phyloP scores from a whole-genome alignment of 1,140 invertebrate species.

The Drosophila parvula region DNA sequence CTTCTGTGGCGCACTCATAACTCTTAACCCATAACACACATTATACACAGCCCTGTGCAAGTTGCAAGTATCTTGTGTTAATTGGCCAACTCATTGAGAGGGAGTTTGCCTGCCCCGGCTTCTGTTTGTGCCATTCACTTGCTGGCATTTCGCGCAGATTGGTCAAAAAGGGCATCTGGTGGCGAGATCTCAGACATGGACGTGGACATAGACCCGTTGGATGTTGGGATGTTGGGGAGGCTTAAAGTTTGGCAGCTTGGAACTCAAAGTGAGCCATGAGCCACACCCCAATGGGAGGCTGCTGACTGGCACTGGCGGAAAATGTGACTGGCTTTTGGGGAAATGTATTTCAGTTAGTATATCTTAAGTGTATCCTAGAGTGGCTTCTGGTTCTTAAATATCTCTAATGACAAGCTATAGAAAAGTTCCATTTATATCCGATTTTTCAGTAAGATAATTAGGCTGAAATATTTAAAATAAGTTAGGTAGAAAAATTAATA shows the following conservation, averaged over 20 bases:
- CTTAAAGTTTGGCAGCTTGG: background rate
- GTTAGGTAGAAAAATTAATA: too few relatives aligned
- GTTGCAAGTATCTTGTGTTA: background rate
- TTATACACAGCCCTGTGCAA: background rate
- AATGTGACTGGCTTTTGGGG: background rate
- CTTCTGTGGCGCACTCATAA: slow-evolving; percentile 18
- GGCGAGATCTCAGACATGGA: slow-evolving; percentile 32
- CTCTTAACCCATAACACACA: slow-evolving; percentile 29
- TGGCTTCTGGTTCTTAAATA: too few relatives aligned
- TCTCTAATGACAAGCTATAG: background rate
- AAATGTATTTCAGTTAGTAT: background rate
- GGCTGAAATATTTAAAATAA: too few relatives aligned
- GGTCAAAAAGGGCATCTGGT: slow-evolving; percentile 43
- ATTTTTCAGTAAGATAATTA: background rate
- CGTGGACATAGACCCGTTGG: slow-evolving; percentile 26
- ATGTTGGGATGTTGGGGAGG: background rate
- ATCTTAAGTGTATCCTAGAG: too few relatives aligned
- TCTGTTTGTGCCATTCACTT: slow-evolving; percentile 42
- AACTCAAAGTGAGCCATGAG: slow-evolving; percentile 18
- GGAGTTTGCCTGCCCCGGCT: slow-evolving; percentile 10
- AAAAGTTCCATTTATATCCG: background rate
- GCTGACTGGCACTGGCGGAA: background rate
- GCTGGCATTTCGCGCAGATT: slow-evolving; percentile 37
- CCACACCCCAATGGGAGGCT: slow-evolving; percentile 10
- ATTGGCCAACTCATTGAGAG: slow-evolving; percentile 25